Evolutionary conservation across 2,888 invertebrate genomes (phyloP).

Genomic region (Pimpla rufipes): DNA sequence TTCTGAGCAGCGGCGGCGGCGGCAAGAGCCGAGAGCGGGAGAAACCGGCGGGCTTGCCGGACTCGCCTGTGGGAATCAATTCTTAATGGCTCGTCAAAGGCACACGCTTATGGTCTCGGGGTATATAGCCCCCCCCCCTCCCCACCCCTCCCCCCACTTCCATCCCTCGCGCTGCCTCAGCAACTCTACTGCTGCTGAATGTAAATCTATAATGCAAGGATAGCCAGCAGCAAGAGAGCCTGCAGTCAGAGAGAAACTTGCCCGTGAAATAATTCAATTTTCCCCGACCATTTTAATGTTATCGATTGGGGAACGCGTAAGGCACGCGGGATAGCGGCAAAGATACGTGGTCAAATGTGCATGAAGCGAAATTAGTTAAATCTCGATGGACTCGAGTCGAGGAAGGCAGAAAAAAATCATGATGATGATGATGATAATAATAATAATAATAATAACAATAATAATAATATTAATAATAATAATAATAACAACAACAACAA

Average conservation of each 20-base stretch:
- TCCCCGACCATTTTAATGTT: slow-evolving; percentile 68
- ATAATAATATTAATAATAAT: no score
- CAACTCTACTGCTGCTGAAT: slow-evolving; percentile 62
- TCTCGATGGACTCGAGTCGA: slow-evolving; percentile 14
- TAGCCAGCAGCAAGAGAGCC: slow-evolving; percentile 63
- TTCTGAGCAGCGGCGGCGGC: slow-evolving; percentile 39
- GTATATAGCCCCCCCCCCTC: slow-evolving; percentile 49
- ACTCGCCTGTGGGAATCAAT: slow-evolving; percentile 70
- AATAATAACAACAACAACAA: no score
- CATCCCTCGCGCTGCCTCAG: slow-evolving; percentile 25
- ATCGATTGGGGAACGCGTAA: slow-evolving; percentile 65
- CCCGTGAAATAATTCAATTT: slow-evolving; percentile 73
- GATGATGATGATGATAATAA: no score
- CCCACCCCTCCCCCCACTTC: no score
- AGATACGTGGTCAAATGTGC: slow-evolving; percentile 11
- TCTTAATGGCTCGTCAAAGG: slow-evolving; percentile 71
- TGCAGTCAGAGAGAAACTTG: slow-evolving; percentile 68
- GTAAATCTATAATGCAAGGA: slow-evolving; percentile 70
- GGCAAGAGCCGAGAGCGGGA: slow-evolving; percentile 31
- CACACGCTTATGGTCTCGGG: slow-evolving; percentile 69
- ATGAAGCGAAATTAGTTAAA: slow-evolving; percentile 43
- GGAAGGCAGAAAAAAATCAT: not conserved
- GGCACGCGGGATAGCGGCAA: slow-evolving; percentile 44
- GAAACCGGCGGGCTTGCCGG: slow-evolving; percentile 60
- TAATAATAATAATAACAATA: no score